Evolutionary conservation across 2,113 vertebrate species (phyloP).

Genomic region (Nerophis ophidion): DNA sequence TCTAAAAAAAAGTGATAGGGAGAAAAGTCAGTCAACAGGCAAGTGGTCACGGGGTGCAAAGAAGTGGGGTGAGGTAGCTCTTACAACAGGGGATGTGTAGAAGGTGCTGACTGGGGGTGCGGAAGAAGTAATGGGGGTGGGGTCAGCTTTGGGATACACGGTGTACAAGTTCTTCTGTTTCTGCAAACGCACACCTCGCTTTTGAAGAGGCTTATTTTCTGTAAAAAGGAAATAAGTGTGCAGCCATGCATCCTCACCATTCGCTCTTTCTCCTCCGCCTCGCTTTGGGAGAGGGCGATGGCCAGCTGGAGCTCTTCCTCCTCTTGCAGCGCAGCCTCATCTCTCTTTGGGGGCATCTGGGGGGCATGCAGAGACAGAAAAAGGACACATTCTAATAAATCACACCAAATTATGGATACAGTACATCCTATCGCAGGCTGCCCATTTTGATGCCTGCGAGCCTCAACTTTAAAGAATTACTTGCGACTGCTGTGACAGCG

Average conservation of each 20-base stretch:
- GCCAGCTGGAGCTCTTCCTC: conserved; percentile 97
- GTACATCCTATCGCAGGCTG: neutral
- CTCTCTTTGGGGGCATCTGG: conserved; percentile 92
- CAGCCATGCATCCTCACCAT: conserved; percentile 72
- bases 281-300: conserved; percentile 93
- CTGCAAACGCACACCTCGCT: conserved; percentile 58
- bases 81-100: conserved; percentile 89
- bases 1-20: conserved; percentile 68
- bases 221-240: neutral
- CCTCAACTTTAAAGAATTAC: conserved; percentile 53
- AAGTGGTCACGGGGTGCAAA: neutral
- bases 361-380: neutral
- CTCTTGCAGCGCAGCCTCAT: conserved; percentile 91
- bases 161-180: conserved; percentile 86
- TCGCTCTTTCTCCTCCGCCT: conserved; percentile 96
- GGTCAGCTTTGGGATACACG: conserved; percentile 87
- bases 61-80: conserved; percentile 26
- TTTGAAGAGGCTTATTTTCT: neutral
- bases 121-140: conserved; percentile 82
- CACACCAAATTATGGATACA: too few species aligned
- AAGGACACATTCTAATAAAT: neutral
- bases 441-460: neutral
- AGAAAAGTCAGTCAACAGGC: neutral
- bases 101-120: conserved; percentile 87
- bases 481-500: conserved; percentile 96